phyloP scores from a whole-genome alignment of 2,797 vertebrate genomes.

The Vireo griseus region DNA sequence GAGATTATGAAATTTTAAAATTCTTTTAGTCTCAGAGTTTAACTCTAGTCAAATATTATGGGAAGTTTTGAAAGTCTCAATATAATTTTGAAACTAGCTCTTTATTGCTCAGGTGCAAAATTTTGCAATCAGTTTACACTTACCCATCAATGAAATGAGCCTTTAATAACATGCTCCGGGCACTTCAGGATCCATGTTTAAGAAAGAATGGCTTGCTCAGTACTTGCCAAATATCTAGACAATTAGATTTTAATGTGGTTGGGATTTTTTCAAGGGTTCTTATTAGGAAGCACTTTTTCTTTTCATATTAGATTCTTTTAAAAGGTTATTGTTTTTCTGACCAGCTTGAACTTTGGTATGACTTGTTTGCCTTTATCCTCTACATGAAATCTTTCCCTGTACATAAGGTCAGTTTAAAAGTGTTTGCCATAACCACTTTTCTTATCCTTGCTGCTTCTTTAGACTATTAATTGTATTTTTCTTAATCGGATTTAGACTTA shows the following conservation, averaged over 20 bases:
- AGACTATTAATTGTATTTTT: not conserved
- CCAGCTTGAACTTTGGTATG: not conserved
- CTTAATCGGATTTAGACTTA: not conserved
- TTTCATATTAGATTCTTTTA: not conserved
- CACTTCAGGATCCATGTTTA: not conserved
- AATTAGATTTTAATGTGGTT: not conserved
- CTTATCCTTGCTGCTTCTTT: not conserved
- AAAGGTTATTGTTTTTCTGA: not conserved
- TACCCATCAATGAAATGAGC: not conserved
- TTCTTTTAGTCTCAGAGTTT: not conserved
- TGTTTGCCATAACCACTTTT: not conserved
- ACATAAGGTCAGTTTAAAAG: not conserved
- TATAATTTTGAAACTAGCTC: slow-evolving; percentile 39
- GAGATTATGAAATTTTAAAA: not conserved
- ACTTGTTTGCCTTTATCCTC: not conserved
- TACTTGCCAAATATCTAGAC: not conserved
- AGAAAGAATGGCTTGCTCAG: not conserved
- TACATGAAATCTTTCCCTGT: not conserved
- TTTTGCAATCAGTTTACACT: not conserved
- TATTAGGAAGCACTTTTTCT: not conserved
- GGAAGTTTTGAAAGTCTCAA: slow-evolving; percentile 40
- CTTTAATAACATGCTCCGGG: not conserved
- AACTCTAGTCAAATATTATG: not conserved
- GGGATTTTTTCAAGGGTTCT: not conserved
- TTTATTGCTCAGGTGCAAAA: slow-evolving; percentile 29